Base-by-base conservation (phyloP, 1,140 invertebrate genomes). In the Cydia fagiglandana region DNA sequence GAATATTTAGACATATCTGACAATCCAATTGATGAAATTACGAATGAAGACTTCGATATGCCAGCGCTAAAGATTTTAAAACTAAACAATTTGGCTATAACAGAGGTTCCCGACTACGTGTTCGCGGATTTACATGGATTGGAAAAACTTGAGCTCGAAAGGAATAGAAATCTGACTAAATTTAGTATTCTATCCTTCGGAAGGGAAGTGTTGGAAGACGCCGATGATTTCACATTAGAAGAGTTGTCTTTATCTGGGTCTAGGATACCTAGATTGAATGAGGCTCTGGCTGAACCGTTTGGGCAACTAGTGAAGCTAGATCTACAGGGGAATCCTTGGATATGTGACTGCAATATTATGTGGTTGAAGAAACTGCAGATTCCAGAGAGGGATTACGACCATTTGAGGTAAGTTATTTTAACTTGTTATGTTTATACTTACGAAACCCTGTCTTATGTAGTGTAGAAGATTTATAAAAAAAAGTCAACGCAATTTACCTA, bases 1-100 rank as follows among this genome's bases (percentile, higher is more conserved):
- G 86, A 93, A 80, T 88, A 89, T 73, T 79, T 93, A 30, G 93
- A 93, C 82, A 73, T 93, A 15, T 93, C 92, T 0, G 85, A 88
- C 50, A 93, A 91, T 75, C 88, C 89, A 3, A 93, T 93, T 6
- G 74, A 56, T 0, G 81, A 84, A 73, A 86, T 93, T 47, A 80
- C 81, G 5, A 78, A 81, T 4, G 89, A 91, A 75, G 87, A 92
- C 75, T 92, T 93, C 73, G 13, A 93, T 66, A 73, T 92, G 30
- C 81, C 88, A 2, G 90, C 83, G 2, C 73, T 93, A 12, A 89
- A 86, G 78, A 84, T 83, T 7, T 78, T 93, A 10, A 88, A 88
- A 68, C 73, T 93, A 20, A 93, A 93, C 76, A 91, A 93, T 84
- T 77, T 93, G 61, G 20, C 28, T 38, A 93, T 93, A 15, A 85